Base-by-base conservation (phyloP, 2,797 vertebrate genomes). In the Buphagus erythrorhynchus region DNA sequence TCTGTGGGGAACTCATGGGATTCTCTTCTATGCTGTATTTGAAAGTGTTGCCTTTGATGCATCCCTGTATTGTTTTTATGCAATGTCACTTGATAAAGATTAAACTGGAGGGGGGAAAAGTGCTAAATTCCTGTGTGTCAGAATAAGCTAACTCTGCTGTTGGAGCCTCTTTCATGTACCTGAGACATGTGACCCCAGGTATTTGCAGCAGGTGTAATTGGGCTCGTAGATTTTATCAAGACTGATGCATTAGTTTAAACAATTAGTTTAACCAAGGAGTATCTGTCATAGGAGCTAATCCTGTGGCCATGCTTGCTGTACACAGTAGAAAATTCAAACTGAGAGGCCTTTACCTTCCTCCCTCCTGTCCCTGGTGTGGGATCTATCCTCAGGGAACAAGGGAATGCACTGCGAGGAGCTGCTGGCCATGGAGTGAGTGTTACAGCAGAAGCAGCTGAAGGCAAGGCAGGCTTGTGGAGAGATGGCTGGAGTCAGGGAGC, bases 41-140 rank as follows among this genome's bases (percentile, higher is more conserved):
- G 75, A 79, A 92, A 88, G 73, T 17, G 46, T 81, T 95, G 87
- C 85, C 79, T 88, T 83, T 90, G 78, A 31, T 49, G 45, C 62
- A 55, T 48, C 72, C 49, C 61, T 75, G 58, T 85, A 19, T 82
- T 92, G 72, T 62, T 89, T 31, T 89, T 87, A 43, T 11, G 57
- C 46, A 76, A 31, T 69, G 49, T 85, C 48, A 80, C 49, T 93
- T 91, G 88, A 79, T 79, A 76, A 92, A 89, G 52, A 58, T 93
- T 90, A 81, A 88, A 75, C 24, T 62, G 58, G 52, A 72, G 33
- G 36, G n/a, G 31, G 49, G 20, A 0, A 43, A 65, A 67, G 61
- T 69, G 43, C 75, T 89, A 33, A 88, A 92, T 88, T 88, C 42
- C 49, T 73, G 33, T 5, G 0, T 88, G 51, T 90, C 87, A 75